These are phyloP conservation scores for Hydrophis major DNA, from an alignment of 2,797 vertebrate genomes.

Conservation along the genomic window DNA sequence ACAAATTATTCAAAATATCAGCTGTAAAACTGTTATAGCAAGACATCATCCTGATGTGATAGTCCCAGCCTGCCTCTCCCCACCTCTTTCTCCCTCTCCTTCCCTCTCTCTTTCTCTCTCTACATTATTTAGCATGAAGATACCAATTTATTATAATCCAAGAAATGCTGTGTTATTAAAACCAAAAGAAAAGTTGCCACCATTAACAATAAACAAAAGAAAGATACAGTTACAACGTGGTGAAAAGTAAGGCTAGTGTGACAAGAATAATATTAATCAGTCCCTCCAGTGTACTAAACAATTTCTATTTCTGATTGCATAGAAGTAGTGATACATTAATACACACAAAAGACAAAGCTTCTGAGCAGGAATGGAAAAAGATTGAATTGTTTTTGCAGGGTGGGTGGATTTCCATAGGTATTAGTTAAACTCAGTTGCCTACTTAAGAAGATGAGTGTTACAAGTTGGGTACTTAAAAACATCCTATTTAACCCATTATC, in stretches of 20 bases:
- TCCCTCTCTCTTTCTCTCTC: background rate
- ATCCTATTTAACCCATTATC: background rate
- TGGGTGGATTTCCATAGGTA: conserved; percentile 12
- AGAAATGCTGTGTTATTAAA: background rate
- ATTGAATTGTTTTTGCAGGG: conserved; percentile 47
- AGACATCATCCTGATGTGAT: background rate
- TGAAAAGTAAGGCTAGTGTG: background rate
- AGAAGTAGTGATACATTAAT: conserved; percentile 3
- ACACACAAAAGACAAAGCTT: conserved; percentile 29
- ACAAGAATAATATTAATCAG: background rate
- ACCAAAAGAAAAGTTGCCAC: conserved; percentile 52
- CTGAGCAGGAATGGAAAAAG: conserved; percentile 35
- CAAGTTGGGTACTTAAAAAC: background rate
- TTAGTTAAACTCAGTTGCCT: conserved; percentile 24
- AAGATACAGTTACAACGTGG: conserved; percentile 16
- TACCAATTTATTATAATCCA: conserved; percentile 21
- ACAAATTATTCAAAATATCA: background rate
- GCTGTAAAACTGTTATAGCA: rapidly evolving
- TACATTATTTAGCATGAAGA: conserved; percentile 2
- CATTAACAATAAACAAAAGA: conserved; percentile 46
- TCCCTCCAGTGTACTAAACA: conserved; percentile 38
- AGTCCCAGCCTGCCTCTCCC: background rate
- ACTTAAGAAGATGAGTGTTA: background rate
- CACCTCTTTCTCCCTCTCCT: background rate
- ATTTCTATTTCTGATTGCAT: conserved; percentile 34